A percentile compares a stretch with the other conserved stretches of the same genome.
Evolutionary conservation across 2,797 vertebrate genomes (phyloP).

Genomic region (Artibeus jamaicensis): DNA sequence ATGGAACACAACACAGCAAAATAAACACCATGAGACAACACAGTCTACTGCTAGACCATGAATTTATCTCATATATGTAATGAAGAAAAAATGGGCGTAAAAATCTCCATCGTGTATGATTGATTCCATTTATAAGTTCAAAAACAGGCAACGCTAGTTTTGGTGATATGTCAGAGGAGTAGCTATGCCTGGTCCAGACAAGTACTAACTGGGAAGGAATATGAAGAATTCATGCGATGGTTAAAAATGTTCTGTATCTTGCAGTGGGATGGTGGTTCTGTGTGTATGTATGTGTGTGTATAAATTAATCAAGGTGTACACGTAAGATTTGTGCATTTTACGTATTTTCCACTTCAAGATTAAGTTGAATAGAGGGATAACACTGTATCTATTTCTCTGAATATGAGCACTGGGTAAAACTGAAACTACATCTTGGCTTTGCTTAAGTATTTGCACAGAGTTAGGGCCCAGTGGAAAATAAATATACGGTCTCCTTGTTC

Average conservation of each 20-base stretch:
- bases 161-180: neutral
- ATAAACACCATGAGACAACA: neutral
- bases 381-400: neutral
- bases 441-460: neutral
- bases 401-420: neutral
- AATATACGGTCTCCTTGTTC: neutral
- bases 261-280: neutral
- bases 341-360: neutral
- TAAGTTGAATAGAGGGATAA: neutral
- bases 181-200: neutral
- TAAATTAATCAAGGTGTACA: neutral
- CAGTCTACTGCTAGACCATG: neutral
- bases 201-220: neutral
- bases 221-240: no score
- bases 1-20: neutral
- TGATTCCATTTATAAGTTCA: neutral
- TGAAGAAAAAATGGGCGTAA: neutral
- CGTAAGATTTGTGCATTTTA: neutral
- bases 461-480: neutral
- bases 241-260: neutral
- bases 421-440: neutral
- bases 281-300: neutral
- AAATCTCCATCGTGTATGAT: neutral
- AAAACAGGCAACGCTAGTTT: neutral
- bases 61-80: neutral